Evolutionary conservation across 2,888 invertebrate genomes (phyloP), one percentile per base, ranked within the genome.

Genomic region (Serrognathus titanus): DNA sequence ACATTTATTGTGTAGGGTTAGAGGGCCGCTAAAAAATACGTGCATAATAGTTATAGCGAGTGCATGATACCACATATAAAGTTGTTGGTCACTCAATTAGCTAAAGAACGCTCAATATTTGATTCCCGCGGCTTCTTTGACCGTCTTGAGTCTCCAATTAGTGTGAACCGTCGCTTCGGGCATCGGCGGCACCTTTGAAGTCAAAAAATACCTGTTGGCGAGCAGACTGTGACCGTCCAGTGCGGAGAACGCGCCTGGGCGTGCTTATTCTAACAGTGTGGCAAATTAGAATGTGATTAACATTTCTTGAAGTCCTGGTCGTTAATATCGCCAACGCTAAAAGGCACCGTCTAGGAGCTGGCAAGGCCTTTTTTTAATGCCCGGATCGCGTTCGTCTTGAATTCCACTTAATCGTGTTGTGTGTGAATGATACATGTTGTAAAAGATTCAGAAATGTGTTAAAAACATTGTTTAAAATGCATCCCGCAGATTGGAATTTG

Each of bases 71-170:
- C 40, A 61, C 58, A 63, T 74, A 76, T 75, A 74, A 76, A 78
- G 77, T 76, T 76, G 77, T 78, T 75, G 78, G 77, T 76, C 78
- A 78, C 78, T 78, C 78, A 78, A 77, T 78, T 77, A 78, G 76
- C 74, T 72, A 67, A 66, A 69, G 71, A 76, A 74, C 77, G 75
- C 76, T 78, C 78, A 75, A 78, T 78, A 78, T 75, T 76, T 74
- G 73, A 74, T 76, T 76, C 76, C 75, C 73, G 73, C 78, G 78
- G 78, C 76, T 75, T 71, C 76, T 76, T 77, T 78, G 77, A 77
- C 76, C 76, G 71, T 73, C 74, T 68, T 70, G 75, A 73, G 75
- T 77, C 77, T 78, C 78, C 78, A 78, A 78, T 78, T 78, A 78
- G 78, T 77, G 76, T 74, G 76, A 76, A 76, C 77, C 78, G 78